These are phyloP conservation scores for Hylaea fasciaria DNA, from an alignment of 2,888 invertebrate species.

Conservation along the genomic window DNA sequence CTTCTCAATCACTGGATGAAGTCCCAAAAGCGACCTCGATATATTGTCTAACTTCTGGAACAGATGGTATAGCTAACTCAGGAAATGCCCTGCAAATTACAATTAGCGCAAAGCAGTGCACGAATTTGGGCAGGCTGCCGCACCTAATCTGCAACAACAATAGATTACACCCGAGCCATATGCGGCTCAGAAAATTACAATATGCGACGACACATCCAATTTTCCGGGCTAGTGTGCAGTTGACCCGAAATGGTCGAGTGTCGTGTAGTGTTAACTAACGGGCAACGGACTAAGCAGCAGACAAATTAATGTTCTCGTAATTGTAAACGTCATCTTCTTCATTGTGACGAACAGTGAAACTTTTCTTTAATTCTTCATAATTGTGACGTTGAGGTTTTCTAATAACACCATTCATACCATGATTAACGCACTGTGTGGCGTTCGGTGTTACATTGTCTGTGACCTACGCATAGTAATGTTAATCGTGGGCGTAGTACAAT, in stretches of 20 bases:
- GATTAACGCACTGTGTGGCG: no score
- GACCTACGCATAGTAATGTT: no score
- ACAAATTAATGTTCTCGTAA: not conserved
- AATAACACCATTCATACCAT: no score
- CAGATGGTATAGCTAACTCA: not conserved
- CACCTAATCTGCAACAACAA: constrained; percentile 19
- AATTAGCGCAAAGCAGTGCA: constrained; percentile 1
- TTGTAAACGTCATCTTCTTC: not conserved
- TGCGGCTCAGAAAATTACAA: constrained; percentile 14
- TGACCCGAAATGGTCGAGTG: constrained; percentile 11
- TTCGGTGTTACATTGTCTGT: no score
- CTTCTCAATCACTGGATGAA: no score
- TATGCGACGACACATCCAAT: constrained; percentile 21
- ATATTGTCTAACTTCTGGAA: no score
- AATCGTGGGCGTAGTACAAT: no score
- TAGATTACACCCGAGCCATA: constrained; percentile 16
- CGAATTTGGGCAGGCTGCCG: not conserved
- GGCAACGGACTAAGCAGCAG: not conserved
- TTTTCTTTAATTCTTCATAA: no score
- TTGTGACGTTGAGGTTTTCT: no score
- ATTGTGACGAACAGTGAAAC: not conserved
- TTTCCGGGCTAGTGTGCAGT: constrained; percentile 28
- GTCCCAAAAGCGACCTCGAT: no score
- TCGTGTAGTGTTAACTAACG: not conserved
- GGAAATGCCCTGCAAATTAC: not conserved